Percentiles rank a stretch among this genome's conserved stretches.
phyloP scores from a whole-genome alignment of 2,888 invertebrate genomes.

The Drosophila anceps region DNA sequence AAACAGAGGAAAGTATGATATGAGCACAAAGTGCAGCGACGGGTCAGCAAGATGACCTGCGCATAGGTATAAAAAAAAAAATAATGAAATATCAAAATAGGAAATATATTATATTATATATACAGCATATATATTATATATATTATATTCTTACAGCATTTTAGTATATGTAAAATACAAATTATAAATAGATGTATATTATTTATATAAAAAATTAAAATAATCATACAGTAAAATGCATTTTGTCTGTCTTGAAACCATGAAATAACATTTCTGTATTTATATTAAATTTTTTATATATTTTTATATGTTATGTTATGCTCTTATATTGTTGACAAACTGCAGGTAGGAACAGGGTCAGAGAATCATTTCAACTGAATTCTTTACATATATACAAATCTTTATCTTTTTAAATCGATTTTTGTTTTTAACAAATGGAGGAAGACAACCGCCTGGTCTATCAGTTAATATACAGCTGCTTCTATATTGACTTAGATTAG shows the following conservation, averaged over 20 bases:
- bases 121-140: no score
- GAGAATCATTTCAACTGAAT: neutral
- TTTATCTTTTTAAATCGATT: neutral
- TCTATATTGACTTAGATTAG: neutral
- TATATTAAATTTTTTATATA: no score
- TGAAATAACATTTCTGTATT: no score
- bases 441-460: neutral
- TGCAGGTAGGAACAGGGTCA: neutral
- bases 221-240: no score
- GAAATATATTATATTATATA: neutral
- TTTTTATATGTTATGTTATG: no score
- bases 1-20: constrained; percentile 1
- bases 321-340: no score
- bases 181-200: no score
- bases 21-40: constrained; percentile 5
- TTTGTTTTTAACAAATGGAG: neutral
- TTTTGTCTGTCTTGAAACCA: no score
- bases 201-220: no score
- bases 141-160: no score
- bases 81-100: neutral
- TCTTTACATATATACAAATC: neutral
- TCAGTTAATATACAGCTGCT: constrained; percentile 4
- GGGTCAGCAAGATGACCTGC: constrained; percentile 17
- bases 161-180: no score
- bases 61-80: neutral